Base-by-base conservation (phyloP, 2,888 invertebrate genomes). In the Nymphalis urticae region DNA sequence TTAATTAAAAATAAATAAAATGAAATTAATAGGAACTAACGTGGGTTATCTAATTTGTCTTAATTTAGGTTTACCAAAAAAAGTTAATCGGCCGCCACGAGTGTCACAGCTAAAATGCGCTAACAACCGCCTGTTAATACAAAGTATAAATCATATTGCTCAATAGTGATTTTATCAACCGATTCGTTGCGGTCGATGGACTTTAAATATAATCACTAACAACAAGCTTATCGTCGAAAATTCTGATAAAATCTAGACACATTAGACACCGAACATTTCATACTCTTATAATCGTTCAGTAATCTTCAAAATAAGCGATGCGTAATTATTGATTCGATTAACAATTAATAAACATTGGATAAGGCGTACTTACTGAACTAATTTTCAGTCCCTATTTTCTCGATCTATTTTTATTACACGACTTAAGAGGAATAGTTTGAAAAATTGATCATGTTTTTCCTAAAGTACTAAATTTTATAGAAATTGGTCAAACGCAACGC, bases 91-190 rank as follows among this genome's bases (percentile, higher is more conserved):
- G 13, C 42, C 13, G 42, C 42, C 13, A 42, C 13, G 42, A 42
- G 42, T 66, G 56, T 62, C 54, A 21, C 32, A 42, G 59, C 32
- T 10, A 24, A 19, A 63, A 63, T n/a, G 32, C 48, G 53, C 64
- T 68, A 60, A 64, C 63, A 47, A 54, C 63, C 51, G 48, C 48
- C 36, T 59, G 47, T 59, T 48, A 50, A 51, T 62, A 58, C 58
- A 24, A 42, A 62, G 62, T 58, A 67, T 56, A 67, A 51, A 67
- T 67, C 66, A 51, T 58, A 54, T 74, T 75, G 70, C 72, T n/a
- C 62, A 75, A 75, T 70, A 53, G 16, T 59, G 62, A 70, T 68
- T 66, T 56, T 62, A 67, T 68, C 71, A 66, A 50, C 50, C 62
- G 58, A 63, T 61, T 27, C 59, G 54, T 54, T 48, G 36, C 56